Evolutionary conservation across 1,140 invertebrate genomes (phyloP), one percentile per base, ranked within the genome.

Genomic region (Drosophila guanche): DNA sequence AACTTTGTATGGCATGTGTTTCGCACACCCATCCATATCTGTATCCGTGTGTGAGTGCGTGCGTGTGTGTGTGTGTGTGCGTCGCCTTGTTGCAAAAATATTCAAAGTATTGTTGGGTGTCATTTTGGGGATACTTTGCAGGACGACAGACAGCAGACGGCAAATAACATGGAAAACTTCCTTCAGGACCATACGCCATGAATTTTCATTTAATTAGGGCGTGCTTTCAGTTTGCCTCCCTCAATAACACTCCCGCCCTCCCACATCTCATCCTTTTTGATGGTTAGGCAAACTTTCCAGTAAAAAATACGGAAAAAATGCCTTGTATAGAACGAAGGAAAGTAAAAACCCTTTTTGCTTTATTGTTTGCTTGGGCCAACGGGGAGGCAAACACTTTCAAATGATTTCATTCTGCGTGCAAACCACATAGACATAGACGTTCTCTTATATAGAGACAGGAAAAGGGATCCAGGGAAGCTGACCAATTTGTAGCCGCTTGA

Each of bases 151-250:
- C 33, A 45, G 23, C 22, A 65, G 53, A 60, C 27, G 55, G 55
- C 53, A 75, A 75, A 75, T 55, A 75, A 66, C 71, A 75, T 67
- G 71, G 61, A 86, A 88, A 88, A 76, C 70, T 86, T 86, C 88
- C 55, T 45, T 72, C 55, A 54, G 58, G 68, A 65, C 33, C 73
- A 75, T 88, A 83, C 78, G 83, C 83, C 78, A 86, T 86, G 83
- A 86, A 88, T 86, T 86, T 86, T 86, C 83, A 86, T 86, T 86
- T 86, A 86, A 86, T 86, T 86, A 86, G 83, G 78, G 69, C 72
- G 74, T 56, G 66, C 52, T 58, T 65, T 37, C 33, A 33, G 29
- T 33, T 33, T 1, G 7, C 29, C 65, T 55, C 67, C 27, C 33
- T 54, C 29, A 33, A 33, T 67, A 47, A 46, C 58, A 20, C 16